A percentile compares a stretch with the other conserved stretches of the same genome.
These are phyloP conservation scores for Parauchenoglanis ngamensis DNA, from an alignment of 2,797 vertebrate species.

Conservation along the genomic window DNA sequence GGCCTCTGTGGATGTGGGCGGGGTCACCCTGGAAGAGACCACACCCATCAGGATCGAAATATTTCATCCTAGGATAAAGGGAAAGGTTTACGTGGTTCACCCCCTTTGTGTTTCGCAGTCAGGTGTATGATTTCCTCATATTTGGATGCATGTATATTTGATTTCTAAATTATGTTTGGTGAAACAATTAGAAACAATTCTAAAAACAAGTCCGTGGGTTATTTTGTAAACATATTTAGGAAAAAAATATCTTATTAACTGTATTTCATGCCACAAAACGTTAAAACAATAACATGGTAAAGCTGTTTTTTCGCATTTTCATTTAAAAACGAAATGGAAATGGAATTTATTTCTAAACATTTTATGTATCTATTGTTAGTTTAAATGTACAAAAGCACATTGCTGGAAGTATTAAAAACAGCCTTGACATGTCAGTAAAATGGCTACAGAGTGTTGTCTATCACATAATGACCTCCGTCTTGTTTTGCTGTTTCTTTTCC, in stretches of 20 bases:
- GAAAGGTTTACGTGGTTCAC: neutral
- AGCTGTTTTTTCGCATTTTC: neutral
- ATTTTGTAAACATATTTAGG: too few species aligned
- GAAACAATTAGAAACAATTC: too few species aligned
- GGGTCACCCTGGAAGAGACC: neutral
- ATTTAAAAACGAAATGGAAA: neutral
- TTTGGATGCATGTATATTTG: too few species aligned
- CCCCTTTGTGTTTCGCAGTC: neutral
- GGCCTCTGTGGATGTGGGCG: neutral
- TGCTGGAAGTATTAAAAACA: neutral
- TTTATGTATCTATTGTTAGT: neutral
- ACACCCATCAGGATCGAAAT: neutral
- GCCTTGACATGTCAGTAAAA: neutral
- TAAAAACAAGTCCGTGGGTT: too few species aligned
- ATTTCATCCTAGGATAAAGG: neutral
- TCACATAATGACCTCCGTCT: neutral
- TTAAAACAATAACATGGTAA: neutral
- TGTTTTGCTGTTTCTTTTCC: constrained; percentile 34
- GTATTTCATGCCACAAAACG: neutral
- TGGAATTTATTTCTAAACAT: neutral
- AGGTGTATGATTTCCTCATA: neutral
- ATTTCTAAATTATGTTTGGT: too few species aligned
- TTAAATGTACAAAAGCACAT: neutral
- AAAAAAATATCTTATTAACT: neutral
- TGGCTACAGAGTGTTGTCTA: neutral